phyloP scores from a whole-genome alignment of 2,888 invertebrate genomes.

The Rhingia campestris region DNA sequence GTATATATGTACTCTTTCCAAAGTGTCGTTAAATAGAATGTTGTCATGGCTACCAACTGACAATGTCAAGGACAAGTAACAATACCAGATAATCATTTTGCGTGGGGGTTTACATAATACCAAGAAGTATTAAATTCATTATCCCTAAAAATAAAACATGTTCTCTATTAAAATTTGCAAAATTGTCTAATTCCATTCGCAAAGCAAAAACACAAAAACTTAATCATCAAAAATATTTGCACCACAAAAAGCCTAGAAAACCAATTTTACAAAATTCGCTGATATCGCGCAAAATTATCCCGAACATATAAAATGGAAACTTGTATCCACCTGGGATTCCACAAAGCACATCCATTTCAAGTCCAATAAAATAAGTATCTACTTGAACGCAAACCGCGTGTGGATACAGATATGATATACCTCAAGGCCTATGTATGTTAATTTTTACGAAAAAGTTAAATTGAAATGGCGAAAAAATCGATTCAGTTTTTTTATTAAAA shows the following conservation, averaged over 20 bases:
- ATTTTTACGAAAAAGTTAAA: not conserved
- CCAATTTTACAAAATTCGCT: slow-evolving; percentile 7
- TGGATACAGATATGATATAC: not conserved
- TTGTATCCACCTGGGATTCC: slow-evolving; percentile 24
- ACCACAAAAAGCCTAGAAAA: slow-evolving; percentile 4
- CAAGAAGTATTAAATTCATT: no score
- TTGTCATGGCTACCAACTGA: no score
- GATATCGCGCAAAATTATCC: slow-evolving; percentile 3
- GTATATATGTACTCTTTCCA: no score
- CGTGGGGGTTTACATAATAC: no score
- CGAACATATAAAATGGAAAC: not conserved
- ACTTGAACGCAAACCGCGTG: not conserved
- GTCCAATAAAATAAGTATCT: not conserved
- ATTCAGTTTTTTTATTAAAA: slow-evolving; percentile 29
- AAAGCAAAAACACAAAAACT: slow-evolving; percentile 1
- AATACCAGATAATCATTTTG: no score
- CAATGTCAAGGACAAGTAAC: no score
- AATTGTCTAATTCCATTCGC: slow-evolving; percentile 4
- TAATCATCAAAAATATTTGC: slow-evolving; percentile 1
- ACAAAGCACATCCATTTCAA: not conserved
- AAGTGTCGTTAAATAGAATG: no score
- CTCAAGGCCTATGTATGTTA: not conserved
- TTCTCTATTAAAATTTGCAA: not conserved
- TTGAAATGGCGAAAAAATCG: slow-evolving; percentile 24
- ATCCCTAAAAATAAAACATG: no score